phyloP scores from a whole-genome alignment of 1,140 invertebrate species.

The Drusus annulatus region DNA sequence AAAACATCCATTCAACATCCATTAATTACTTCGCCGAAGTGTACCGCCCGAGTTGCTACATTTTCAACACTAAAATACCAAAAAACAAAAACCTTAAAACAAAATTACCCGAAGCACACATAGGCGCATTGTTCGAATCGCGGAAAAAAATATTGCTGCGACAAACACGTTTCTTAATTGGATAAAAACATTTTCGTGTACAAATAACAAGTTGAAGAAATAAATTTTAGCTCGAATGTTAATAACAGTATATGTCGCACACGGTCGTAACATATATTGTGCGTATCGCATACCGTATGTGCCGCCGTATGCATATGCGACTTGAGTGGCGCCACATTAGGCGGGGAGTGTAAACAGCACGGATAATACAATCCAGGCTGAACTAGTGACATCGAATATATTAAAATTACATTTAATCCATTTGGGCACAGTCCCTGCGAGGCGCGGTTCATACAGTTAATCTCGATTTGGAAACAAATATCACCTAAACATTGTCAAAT shows the following conservation, averaged over 20 bases:
- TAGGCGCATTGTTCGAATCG: too few relatives aligned
- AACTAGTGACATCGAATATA: conserved; percentile 43
- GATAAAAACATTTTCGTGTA: conserved; percentile 25
- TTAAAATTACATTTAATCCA: conserved; percentile 50
- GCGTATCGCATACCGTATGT: neutral
- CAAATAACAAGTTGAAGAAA: conserved; percentile 18
- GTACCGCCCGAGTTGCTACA: too few relatives aligned
- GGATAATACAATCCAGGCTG: conserved; percentile 22
- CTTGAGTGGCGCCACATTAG: conserved; percentile 39
- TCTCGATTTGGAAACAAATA: conserved; percentile 17
- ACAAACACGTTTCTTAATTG: conserved; percentile 3
- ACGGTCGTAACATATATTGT: neutral
- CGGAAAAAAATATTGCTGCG: neutral
- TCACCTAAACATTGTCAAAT: conserved; percentile 16
- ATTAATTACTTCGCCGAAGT: too few relatives aligned
- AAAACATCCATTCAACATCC: too few relatives aligned
- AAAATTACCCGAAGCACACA: too few relatives aligned
- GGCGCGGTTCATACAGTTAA: conserved; percentile 21
- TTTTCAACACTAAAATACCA: too few relatives aligned
- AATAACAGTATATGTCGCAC: neutral
- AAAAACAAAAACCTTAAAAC: too few relatives aligned
- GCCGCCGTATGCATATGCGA: conserved; percentile 21
- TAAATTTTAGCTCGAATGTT: neutral
- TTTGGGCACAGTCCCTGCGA: conserved; percentile 18
- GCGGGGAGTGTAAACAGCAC: conserved; percentile 22